phyloP scores from a whole-genome alignment of 2,888 invertebrate species.

The Chromoteleia sp. region DNA sequence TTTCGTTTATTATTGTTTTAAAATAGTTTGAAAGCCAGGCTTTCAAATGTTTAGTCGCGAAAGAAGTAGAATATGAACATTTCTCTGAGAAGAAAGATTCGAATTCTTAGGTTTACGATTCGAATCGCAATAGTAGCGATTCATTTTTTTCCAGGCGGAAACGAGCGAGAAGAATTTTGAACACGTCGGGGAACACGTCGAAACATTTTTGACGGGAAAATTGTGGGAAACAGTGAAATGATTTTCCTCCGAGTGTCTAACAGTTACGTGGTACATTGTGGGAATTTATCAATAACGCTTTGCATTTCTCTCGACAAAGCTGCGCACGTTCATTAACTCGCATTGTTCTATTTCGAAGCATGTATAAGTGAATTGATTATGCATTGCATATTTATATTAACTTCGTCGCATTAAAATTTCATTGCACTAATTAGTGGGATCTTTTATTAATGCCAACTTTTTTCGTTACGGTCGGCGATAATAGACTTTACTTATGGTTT shows the following conservation, averaged over 20 bases:
- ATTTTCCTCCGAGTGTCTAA: constrained; percentile 37
- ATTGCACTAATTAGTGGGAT: constrained; percentile 36
- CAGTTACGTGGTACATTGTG: constrained; percentile 34
- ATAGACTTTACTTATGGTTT: constrained; percentile 25
- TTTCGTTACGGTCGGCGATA: constrained; percentile 16
- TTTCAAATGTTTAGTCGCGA: too few relatives aligned
- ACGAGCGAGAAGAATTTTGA: neutral
- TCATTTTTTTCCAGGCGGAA: neutral
- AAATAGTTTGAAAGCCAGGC: too few relatives aligned
- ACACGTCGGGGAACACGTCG: constrained; percentile 9
- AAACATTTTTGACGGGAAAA: constrained; percentile 33
- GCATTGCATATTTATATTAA: constrained; percentile 46
- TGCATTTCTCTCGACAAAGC: constrained; percentile 25
- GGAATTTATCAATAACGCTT: constrained; percentile 60
- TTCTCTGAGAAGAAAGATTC: too few relatives aligned
- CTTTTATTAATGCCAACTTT: constrained; percentile 23
- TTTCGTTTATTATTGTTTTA: too few relatives aligned
- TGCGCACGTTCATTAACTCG: constrained; percentile 48
- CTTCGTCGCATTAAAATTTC: constrained; percentile 34
- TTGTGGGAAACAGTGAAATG: constrained; percentile 42
- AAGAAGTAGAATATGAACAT: too few relatives aligned
- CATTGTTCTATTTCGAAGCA: constrained; percentile 56
- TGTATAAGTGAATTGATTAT: constrained; percentile 53
- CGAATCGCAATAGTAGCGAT: neutral
- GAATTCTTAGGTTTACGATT: too few relatives aligned